Base-by-base conservation (phyloP, 2,113 vertebrate genomes). In the pig (Sus scrofa) region DNA sequence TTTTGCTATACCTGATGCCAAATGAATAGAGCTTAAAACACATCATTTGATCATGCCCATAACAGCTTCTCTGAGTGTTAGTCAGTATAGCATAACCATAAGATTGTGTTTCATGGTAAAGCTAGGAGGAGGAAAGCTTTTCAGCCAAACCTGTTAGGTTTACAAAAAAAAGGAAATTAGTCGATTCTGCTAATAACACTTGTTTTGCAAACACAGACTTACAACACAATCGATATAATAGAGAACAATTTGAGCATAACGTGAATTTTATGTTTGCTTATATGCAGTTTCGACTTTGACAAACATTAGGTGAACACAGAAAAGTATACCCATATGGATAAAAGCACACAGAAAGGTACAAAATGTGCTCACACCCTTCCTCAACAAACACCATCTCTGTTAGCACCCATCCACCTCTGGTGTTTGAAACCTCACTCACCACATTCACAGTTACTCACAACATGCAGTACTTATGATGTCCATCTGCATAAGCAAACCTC, bases 171-270 rank as follows among this genome's bases (percentile, higher is more conserved):
- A 86, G 32, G 39, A 87, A 37, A 0, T 84, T 63, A 22, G 60
- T 27, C 39, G 24, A 22, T 91, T 70, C 50, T 63, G 16, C 54
- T 22, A 30, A 52, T 70, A 68, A 58, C 37, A 60, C 5, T 30
- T 74, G 30, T 54, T 93, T 56, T 26, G 27, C 91, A 94, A 93
- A 60, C 12, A 71, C 3, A 22, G 7, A 44, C 87, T 73, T 84
- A 56, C 11, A 68, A 58, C 7, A 7, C 7, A 15, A 62, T 6
- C 75, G 32, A 65, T 77, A 7, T 0, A 60, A 62, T 37, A 58
- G 18, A 70, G 14, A 91, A 54, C 32, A 60, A 1, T 39, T 13
- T 77, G 83, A 84, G 34, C 18, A 24, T 27, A 56, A 77, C 16
- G 26, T 1, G 0, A 68, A 20, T 44, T 82, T 26, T 79, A 19